Percentiles rank a stretch among this genome's conserved stretches.
Evolutionary conservation across 2,797 vertebrate genomes (phyloP).

Genomic region (Lagodon rhomboides): DNA sequence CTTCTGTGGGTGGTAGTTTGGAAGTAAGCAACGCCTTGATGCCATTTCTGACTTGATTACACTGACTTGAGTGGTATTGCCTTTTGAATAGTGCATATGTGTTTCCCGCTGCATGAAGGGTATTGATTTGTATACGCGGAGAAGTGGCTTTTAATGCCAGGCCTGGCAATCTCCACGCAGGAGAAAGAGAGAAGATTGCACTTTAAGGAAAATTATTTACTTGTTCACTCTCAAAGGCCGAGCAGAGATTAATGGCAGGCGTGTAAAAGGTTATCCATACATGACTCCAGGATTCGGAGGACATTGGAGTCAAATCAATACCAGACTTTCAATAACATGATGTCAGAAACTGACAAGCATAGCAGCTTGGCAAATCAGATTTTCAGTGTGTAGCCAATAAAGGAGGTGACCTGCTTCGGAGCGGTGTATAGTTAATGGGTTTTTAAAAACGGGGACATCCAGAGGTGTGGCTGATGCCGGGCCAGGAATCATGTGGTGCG

Average conservation of each 20-base stretch:
- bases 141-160: neutral
- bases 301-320: conserved; percentile 56
- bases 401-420: conserved; percentile 57
- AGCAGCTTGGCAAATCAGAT: conserved; percentile 51
- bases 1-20: conserved; percentile 2
- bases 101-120: conserved; percentile 7
- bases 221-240: conserved; percentile 5
- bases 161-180: neutral
- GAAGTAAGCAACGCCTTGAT: neutral
- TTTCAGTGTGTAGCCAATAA: conserved; percentile 45
- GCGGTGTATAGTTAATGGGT: conserved; percentile 54
- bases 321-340: conserved; percentile 51
- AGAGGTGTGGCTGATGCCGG: conserved; percentile 27
- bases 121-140: conserved; percentile 30
- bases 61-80: neutral
- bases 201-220: conserved; percentile 23
- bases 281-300: conserved; percentile 46
- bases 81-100: conserved; percentile 10
- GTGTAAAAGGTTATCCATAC: conserved; percentile 44
- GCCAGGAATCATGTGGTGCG: conserved; percentile 18
- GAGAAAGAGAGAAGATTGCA: conserved; percentile 3
- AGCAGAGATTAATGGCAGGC: conserved; percentile 50
- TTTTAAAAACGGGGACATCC: conserved; percentile 60
- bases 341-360: conserved; percentile 51
- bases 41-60: conserved; percentile 19